Evolutionary conservation across 2,888 invertebrate genomes (phyloP).

Genomic region (Spicauda simplicius): DNA sequence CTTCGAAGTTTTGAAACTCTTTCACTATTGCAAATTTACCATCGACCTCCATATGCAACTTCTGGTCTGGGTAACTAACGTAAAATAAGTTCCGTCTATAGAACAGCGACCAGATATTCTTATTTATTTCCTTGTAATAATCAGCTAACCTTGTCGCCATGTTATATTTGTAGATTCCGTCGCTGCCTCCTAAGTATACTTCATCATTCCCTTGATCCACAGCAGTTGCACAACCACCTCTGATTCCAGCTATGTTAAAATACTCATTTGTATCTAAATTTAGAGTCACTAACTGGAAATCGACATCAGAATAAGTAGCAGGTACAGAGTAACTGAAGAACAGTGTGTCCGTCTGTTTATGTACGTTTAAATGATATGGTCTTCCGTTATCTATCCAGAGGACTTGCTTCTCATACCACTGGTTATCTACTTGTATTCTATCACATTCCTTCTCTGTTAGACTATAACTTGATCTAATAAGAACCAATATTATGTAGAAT

Average conservation of each 20-base stretch:
- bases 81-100: constrained; percentile 63
- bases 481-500: constrained; percentile 12
- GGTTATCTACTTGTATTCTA: constrained; percentile 54
- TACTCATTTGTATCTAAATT: constrained; percentile 58
- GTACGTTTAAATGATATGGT: constrained; percentile 61
- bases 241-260: constrained; percentile 58
- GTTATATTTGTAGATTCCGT: constrained; percentile 69
- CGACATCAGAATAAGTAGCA: constrained; percentile 59
- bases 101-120: constrained; percentile 65
- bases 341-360: constrained; percentile 58
- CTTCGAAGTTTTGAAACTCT: constrained; percentile 63
- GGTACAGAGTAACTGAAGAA: constrained; percentile 62
- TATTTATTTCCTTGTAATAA: constrained; percentile 60
- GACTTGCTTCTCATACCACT: constrained; percentile 59
- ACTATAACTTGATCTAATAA: constrained; percentile 6
- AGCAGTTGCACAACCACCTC: constrained; percentile 64
- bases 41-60: constrained; percentile 58
- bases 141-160: constrained; percentile 62
- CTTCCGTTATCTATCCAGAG: constrained; percentile 56
- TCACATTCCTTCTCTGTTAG: constrained; percentile 52
- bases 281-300: constrained; percentile 61
- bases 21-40: constrained; percentile 60
- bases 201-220: constrained; percentile 61
- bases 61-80: constrained; percentile 68
- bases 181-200: constrained; percentile 66